Conservation (phyloP, 2,888 invertebrate species). For the Rhogogaster chlorosoma region DNA sequence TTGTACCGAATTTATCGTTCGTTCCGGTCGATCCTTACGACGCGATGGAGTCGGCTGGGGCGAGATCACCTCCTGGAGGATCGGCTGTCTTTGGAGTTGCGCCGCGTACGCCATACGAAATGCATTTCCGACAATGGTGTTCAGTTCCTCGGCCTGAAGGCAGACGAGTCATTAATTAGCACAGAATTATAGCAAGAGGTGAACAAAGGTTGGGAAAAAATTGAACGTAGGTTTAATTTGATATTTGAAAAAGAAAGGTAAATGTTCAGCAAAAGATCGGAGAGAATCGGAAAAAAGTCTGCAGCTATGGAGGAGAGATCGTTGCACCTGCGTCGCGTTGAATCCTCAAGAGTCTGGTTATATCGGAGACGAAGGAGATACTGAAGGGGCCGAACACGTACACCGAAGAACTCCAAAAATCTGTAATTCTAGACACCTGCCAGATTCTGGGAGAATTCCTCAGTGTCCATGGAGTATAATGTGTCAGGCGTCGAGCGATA, state of each 20-base stretch:
- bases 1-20: constrained; percentile 73
- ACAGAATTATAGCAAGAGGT: background rate
- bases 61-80: constrained; percentile 86
- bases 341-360: background rate
- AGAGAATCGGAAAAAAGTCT: background rate
- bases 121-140: constrained; percentile 93
- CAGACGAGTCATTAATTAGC: constrained; percentile 57
- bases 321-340: constrained; percentile 10
- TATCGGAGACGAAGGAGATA: background rate
- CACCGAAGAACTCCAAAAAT: background rate
- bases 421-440: constrained; percentile 33
- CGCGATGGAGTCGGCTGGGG: constrained; percentile 76
- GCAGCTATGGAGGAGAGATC: background rate
- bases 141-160: constrained; percentile 91
- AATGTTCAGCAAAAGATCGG: background rate
- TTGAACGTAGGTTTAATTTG: background rate
- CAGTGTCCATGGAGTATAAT: background rate
- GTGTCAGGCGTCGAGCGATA: constrained; percentile 1
- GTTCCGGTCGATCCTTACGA: constrained; percentile 73
- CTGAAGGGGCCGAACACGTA: constrained; percentile 10
- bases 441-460: background rate
- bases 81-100: constrained; percentile 86
- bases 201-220: background rate
- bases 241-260: no score
- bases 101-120: constrained; percentile 95